Evolutionary conservation across 2,797 vertebrate genomes (phyloP).

Genomic region (Siniperca scherzeri): DNA sequence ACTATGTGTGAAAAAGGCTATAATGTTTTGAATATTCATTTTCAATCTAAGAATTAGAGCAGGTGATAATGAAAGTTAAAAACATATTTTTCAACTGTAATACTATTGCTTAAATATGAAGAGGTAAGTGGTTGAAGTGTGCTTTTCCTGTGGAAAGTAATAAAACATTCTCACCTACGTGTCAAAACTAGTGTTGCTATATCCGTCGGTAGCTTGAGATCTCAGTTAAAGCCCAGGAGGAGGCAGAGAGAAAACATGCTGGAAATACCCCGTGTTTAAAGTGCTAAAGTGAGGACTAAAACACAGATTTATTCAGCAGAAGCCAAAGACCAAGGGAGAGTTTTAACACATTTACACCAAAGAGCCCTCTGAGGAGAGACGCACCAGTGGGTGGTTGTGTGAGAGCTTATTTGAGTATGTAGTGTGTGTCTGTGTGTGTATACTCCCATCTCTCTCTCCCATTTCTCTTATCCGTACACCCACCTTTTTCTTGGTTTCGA

Average conservation of each 20-base stretch:
- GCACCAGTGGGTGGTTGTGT: slow-evolving; percentile 78
- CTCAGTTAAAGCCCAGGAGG: slow-evolving; percentile 81
- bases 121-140: slow-evolving; percentile 20
- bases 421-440: slow-evolving; percentile 53
- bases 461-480: slow-evolving; percentile 83
- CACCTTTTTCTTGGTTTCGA: slow-evolving; percentile 84
- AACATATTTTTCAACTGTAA: slow-evolving; percentile 21
- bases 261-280: slow-evolving; percentile 86
- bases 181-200: slow-evolving; percentile 71
- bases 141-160: slow-evolving; percentile 38
- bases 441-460: slow-evolving; percentile 63
- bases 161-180: slow-evolving; percentile 75
- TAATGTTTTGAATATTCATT: slow-evolving; percentile 18
- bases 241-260: slow-evolving; percentile 77
- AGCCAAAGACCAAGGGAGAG: slow-evolving; percentile 87
- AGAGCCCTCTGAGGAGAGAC: slow-evolving; percentile 82
- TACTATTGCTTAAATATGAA: slow-evolving; percentile 35
- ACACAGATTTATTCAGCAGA: slow-evolving; percentile 88
- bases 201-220: slow-evolving; percentile 82
- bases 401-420: slow-evolving; percentile 81
- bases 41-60: slow-evolving; percentile 21
- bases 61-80: slow-evolving; percentile 34
- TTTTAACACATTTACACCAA: slow-evolving; percentile 87
- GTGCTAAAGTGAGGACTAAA: slow-evolving; percentile 86
- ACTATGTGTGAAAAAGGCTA: no score